Evolutionary conservation across 2,888 invertebrate species (phyloP), one percentile per base, ranked within the genome.

Genomic region (Pristionchus exspectatus): DNA sequence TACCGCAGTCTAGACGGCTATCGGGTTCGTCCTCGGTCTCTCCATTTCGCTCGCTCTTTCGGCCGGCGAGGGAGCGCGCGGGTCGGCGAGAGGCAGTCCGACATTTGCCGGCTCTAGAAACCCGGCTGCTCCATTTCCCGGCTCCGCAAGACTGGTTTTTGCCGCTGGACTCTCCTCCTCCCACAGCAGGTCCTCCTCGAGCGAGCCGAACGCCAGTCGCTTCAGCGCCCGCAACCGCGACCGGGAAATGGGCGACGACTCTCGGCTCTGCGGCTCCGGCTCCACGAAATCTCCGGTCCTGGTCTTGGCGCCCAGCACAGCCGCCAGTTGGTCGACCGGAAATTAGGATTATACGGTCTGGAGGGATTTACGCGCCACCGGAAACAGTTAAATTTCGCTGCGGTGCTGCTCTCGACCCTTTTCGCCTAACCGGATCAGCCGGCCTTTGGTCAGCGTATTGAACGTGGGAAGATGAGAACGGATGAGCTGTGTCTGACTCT

Each of bases 371-470:
- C 44, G 5, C 4, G 24, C 5, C 59, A 59, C 24, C 59, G 59
- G 59, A 59, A 59, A 59, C 18, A 30, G 72, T 72, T 72, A 72
- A 72, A 33, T n/a, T 27, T 72, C 30, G 27, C 33, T 69, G 69
- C 69, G 69, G n/a, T 24, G 63, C 63, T 63, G 10, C 38, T 33
- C 69, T 74, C 30, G 74, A 27, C 33, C n/a, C n/a, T 21, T n/a
- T 74, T 30, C 74, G 74, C 38, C 77, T 77, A 77, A 77, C 77
- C 77, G 77, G 77, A 77, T 77, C 77, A 77, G 44, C 77, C 44
- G 38, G 30, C 16, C 9, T 50, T 3, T 50, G 44, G 44, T 50
- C 44, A 50, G 44, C 44, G 38, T 38, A 38, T 38, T 38, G 38
- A 38, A 38, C 38, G 38, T 38, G 38, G 38, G 5, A 38, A 50